phyloP scores from a whole-genome alignment of 2,113 vertebrate genomes.

The Pipra filicauda region DNA sequence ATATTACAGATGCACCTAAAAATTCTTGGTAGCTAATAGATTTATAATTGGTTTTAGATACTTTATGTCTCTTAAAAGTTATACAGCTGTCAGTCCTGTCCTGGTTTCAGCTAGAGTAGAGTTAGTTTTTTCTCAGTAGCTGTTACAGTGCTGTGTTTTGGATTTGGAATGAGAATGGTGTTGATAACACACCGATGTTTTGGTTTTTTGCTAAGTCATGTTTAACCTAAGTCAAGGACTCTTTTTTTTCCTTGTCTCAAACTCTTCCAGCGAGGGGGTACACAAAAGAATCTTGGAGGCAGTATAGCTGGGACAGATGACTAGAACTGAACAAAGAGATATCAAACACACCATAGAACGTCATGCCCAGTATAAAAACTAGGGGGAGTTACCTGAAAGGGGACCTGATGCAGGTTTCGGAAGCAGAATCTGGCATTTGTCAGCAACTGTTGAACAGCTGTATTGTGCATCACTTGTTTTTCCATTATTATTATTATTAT shows the following conservation, averaged over 20 bases:
- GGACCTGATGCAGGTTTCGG: not conserved
- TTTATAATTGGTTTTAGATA: not conserved
- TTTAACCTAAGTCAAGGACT: not conserved
- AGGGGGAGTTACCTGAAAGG: not conserved
- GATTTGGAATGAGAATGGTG: not conserved
- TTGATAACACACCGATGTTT: not conserved
- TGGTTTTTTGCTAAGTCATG: not conserved
- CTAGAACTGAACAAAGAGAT: not conserved
- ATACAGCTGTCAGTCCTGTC: not conserved
- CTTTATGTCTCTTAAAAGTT: not conserved
- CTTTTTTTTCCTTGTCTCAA: not conserved
- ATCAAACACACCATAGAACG: not conserved
- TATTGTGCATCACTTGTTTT: not conserved
- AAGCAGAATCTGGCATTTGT: not conserved
- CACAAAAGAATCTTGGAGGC: not conserved
- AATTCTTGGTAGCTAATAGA: not conserved
- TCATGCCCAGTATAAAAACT: not conserved
- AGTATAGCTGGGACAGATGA: not conserved
- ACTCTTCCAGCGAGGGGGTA: not conserved
- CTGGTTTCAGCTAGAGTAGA: not conserved
- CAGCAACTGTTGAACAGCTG: not conserved
- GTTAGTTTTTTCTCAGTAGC: not conserved
- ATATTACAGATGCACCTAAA: not conserved
- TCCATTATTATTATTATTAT: not conserved
- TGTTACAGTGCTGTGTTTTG: not conserved